A percentile compares a stretch with the other conserved stretches of the same genome.
These are phyloP conservation scores for Tethya wilhelma DNA, from an alignment of 37 sponge, comb jelly and placozoan genomes.

Conservation along the genomic window DNA sequence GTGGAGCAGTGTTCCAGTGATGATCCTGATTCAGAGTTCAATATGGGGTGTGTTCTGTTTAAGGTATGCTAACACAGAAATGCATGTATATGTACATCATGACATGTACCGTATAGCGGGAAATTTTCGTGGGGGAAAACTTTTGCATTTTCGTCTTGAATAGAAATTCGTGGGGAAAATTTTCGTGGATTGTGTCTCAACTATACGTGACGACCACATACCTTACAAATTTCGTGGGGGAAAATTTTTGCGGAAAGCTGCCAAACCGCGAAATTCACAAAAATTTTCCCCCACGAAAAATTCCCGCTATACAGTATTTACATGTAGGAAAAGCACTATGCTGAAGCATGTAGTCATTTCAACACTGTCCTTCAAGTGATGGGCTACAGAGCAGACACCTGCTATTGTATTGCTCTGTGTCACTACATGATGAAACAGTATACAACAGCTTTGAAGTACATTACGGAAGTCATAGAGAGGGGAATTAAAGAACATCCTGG, in stretches of 20 bases:
- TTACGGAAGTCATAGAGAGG: slow-evolving; percentile 94
- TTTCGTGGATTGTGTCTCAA: too few relatives aligned
- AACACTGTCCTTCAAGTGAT: slow-evolving; percentile 74
- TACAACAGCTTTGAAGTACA: slow-evolving; percentile 88
- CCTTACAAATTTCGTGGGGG: too few relatives aligned
- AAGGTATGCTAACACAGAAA: slow-evolving; percentile 44
- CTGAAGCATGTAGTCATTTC: slow-evolving; percentile 87
- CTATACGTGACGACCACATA: too few relatives aligned
- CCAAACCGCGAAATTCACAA: not conserved
- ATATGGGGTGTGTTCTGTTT: slow-evolving; percentile 78
- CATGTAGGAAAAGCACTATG: slow-evolving; percentile 83
- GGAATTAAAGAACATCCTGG: slow-evolving; percentile 94
- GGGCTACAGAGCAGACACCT: slow-evolving; percentile 74
- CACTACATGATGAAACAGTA: slow-evolving; percentile 93
- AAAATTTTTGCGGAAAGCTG: too few relatives aligned
- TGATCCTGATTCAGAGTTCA: slow-evolving; percentile 87
- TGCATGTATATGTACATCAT: not conserved
- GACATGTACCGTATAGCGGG: too few relatives aligned
- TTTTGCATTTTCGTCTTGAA: too few relatives aligned
- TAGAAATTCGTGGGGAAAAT: too few relatives aligned
- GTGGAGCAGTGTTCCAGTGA: slow-evolving; percentile 88
- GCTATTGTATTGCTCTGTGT: slow-evolving; percentile 92
- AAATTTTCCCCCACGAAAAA: too few relatives aligned
- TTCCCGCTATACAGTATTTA: too few relatives aligned
- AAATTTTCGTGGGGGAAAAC: too few relatives aligned